Base-by-base conservation (phyloP, 2,888 invertebrate species). In the Hirtodrosophila alboralis region DNA sequence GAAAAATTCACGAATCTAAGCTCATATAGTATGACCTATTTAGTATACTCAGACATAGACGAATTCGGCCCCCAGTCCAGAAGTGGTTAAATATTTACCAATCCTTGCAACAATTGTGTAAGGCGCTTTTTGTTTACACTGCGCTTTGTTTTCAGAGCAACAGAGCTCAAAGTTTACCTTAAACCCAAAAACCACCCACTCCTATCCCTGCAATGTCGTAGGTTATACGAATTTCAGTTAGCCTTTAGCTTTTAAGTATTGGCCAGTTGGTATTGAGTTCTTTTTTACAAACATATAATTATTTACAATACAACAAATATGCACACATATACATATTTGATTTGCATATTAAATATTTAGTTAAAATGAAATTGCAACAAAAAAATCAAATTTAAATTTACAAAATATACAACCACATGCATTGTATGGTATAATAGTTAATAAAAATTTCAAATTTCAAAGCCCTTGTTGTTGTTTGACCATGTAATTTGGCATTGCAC, bases 221-320 rank as follows among this genome's bases (percentile, higher is more conserved):
- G 79, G 86, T 79, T 85, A 85, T 79, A 64, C 43, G 34, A 79
- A 79, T 79, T 85, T 83, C 72, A 84, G 75, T 79, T 79, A 86
- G 76, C 76, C 41, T 68, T 58, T 78, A 76, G 61, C 57, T 59
- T 23, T 40, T 83, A 79, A 63, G 68, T 75, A 85, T 75, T 65
- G 70, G 66, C 64, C 66, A 68, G 62, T 76, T 73, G 74, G 65
- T 63, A 51, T 66, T 71, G 57, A 38, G 43, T 75, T 74, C 58
- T 61, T 47, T 16, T 37, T 31, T 16, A 10, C 40, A 34, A 44
- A 41, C 44, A 33, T 30, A 48, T 21, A 37, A 41, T 43, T 43
- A 57, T 53, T 47, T 18, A 18, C 30, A 61, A 52, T 13, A 14
- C 13, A 12, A 26, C 30, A 44, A n/a, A 49, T 60, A 14, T 65